Evolutionary conservation across 2,797 vertebrate genomes (phyloP), one percentile per base, ranked within the genome.

Genomic region (Gouania willdenowi): DNA sequence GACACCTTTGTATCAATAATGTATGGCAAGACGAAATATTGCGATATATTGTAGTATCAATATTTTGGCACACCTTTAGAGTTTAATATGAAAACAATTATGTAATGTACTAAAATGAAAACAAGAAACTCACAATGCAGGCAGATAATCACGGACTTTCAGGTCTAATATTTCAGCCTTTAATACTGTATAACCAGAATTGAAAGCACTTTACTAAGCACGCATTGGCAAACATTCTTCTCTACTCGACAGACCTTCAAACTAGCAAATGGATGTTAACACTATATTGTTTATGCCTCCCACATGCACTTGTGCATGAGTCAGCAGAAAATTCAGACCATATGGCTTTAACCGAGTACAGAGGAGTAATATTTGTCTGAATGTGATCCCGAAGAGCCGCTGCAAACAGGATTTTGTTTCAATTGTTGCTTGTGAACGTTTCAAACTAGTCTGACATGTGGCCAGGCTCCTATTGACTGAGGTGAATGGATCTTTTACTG

Each of bases 281-380:
- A 37, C 45, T 31, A 44, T 58, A 44, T 58, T 59, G 41, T 69
- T 71, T 49, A 22, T 46, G 49, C 73, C 71, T 54, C 77, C 73
- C 70, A 75, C 73, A 59, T 60, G 42, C 61, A 63, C 48, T 65
- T 46, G 53, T 30, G 15, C 56, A 66, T 82, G 81, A 85, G 70
- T 80, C 77, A 81, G 83, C 83, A 80, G 47, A 82, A 83, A 72
- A 71, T 47, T 29, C 33, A 11, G 41, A 65, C 65, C 68, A 78
- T 81, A 72, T 79, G 66, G 64, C 57, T 6, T 69, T 22, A 29
- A 67, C 45, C 41, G 53, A 60, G 66, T 70, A 62, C 52, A 23
- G 44, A 34, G 37, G 47, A 69, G 71, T 46, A 57, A 12, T 5
- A 34, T 33, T 21, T 43, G 36, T 66, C 60, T 51, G 40, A 43